phyloP scores from a whole-genome alignment of 30 jellyfish, hydroid and myxozoan genomes.

The Aurelia aurita complex sp. Pacific region DNA sequence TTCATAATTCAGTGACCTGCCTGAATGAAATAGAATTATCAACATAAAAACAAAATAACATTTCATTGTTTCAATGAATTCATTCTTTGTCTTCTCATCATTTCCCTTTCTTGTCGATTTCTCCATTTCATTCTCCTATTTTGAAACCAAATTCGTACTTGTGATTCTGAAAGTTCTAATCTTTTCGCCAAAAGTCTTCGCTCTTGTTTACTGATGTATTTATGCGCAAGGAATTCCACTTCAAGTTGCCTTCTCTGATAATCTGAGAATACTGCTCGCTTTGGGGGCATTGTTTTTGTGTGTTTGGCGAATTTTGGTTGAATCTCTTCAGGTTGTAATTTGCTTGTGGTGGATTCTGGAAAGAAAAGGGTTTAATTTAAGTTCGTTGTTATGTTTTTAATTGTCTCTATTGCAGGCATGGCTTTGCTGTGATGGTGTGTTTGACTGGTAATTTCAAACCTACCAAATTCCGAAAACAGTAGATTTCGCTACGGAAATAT shows the following conservation, averaged over 20 bases:
- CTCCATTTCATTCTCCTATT: slow-evolving; percentile 90
- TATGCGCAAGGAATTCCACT: slow-evolving; percentile 74
- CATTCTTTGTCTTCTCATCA: slow-evolving; percentile 72
- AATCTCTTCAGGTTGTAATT: slow-evolving; percentile 6
- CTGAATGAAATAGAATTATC: too few species aligned
- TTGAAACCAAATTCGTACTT: slow-evolving; percentile 85
- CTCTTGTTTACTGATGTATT: slow-evolving; percentile 83
- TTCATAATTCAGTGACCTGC: background rate
- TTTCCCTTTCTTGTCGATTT: slow-evolving; percentile 80
- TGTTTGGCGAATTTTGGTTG: slow-evolving; percentile 40
- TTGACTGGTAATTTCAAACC: too few species aligned
- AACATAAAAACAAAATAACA: too few species aligned
- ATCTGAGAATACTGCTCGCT: slow-evolving; percentile 83
- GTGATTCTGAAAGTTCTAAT: slow-evolving; percentile 70
- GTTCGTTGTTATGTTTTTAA: too few species aligned
- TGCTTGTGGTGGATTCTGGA: slow-evolving; percentile 23
- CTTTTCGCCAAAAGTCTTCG: slow-evolving; percentile 68
- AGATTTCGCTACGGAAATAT: too few species aligned
- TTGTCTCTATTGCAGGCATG: too few species aligned
- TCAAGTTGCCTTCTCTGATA: slow-evolving; percentile 74
- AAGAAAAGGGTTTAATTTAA: background rate
- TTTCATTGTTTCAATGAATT: slow-evolving; percentile 7
- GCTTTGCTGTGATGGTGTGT: too few species aligned
- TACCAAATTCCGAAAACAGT: too few species aligned
- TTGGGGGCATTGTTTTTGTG: slow-evolving; percentile 62